A percentile compares a stretch with the other conserved stretches of the same genome.
Conservation (phyloP, 2,797 vertebrate genomes). For the Setipinna tenuifilis region DNA sequence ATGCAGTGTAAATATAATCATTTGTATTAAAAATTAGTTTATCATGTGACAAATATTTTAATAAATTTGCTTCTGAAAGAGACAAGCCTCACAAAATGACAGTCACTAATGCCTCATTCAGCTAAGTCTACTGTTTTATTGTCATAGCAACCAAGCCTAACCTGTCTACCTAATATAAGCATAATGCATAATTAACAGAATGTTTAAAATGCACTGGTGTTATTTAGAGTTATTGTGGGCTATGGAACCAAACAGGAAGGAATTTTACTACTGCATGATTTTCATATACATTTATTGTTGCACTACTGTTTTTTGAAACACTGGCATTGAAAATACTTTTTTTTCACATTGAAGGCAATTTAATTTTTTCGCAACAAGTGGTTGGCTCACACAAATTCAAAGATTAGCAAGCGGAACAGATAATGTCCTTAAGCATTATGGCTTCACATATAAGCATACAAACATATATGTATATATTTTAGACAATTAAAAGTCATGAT, state of each 20-base stretch:
- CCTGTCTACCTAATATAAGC: not conserved
- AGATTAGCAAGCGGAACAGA: slow-evolving; percentile 62
- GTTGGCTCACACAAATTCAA: slow-evolving; percentile 55
- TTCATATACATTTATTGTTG: slow-evolving; percentile 65
- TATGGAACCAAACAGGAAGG: not conserved
- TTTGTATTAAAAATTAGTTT: not conserved
- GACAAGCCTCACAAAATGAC: not conserved
- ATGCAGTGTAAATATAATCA: not conserved
- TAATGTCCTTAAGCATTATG: slow-evolving; percentile 57
- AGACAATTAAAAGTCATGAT: slow-evolving; percentile 46
- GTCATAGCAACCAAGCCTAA: not conserved
- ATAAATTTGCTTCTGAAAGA: not conserved
- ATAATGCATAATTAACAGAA: not conserved
- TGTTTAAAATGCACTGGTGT: not conserved
- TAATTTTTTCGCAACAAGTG: slow-evolving; percentile 45
- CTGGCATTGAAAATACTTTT: slow-evolving; percentile 56
- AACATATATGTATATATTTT: slow-evolving; percentile 45
- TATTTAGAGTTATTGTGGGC: not conserved
- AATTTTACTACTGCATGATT: not conserved
- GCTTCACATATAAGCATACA: slow-evolving; percentile 66
- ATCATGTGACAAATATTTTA: not conserved
- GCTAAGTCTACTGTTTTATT: not conserved
- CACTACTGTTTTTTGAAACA: slow-evolving; percentile 54
- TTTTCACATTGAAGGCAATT: slow-evolving; percentile 50
- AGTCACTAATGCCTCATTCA: not conserved